Conservation (phyloP, 2,797 vertebrate genomes). For the Champsocephalus esox region DNA sequence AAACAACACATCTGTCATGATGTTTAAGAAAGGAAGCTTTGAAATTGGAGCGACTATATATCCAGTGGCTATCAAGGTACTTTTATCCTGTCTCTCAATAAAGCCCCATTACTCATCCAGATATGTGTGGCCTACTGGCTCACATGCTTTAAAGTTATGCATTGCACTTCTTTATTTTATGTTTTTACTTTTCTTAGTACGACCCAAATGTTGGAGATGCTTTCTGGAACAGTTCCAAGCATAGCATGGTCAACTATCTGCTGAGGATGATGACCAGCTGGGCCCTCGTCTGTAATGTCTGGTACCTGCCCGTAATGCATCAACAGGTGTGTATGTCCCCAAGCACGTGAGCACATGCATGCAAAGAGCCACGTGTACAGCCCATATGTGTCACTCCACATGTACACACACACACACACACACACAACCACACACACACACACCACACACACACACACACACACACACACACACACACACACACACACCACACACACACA, state of each 20-base stretch:
- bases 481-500: no score
- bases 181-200: constrained; percentile 82
- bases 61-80: constrained; percentile 97
- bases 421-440: no score
- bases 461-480: neutral
- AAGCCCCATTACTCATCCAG: neutral
- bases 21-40: constrained; percentile 99
- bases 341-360: neutral
- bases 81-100: neutral
- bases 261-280: constrained; percentile 98
- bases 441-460: no score
- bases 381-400: neutral
- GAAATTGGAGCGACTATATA: constrained; percentile 96
- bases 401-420: neutral
- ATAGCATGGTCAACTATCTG: constrained; percentile 94
- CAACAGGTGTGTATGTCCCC: constrained; percentile 86
- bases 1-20: constrained; percentile 99
- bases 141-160: neutral
- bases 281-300: constrained; percentile 96
- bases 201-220: constrained; percentile 97
- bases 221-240: constrained; percentile 98
- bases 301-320: constrained; percentile 96
- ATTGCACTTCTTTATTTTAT: neutral
- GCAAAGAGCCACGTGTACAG: constrained; percentile 5
- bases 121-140: neutral